These are phyloP conservation scores for Chaetops frenatus DNA, from an alignment of 2,113 vertebrate species.

Conservation along the genomic window DNA sequence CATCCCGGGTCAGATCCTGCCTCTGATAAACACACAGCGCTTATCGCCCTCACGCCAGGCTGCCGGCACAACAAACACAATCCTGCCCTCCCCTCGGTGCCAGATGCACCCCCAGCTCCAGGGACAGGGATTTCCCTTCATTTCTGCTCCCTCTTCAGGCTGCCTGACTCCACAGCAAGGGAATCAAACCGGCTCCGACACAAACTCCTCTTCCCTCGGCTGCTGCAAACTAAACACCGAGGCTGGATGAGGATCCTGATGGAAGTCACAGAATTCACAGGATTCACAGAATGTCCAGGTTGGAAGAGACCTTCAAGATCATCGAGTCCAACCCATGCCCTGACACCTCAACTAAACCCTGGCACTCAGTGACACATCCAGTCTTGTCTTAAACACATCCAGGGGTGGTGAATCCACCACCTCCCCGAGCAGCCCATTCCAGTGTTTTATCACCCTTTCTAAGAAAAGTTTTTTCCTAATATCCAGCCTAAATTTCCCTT, in stretches of 20 bases:
- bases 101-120: neutral
- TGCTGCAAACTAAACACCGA: fast-evolving
- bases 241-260: fast-evolving
- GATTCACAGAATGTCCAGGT: no score
- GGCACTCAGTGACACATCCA: no score
- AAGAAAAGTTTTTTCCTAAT: no score
- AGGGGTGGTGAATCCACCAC: no score
- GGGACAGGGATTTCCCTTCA: neutral
- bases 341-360: no score
- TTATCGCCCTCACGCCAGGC: neutral
- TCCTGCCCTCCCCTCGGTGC: neutral
- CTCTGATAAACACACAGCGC: neutral
- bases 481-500: no score
- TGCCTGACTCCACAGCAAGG: neutral
- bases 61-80: neutral
- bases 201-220: neutral
- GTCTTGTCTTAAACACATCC: no score
- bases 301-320: no score
- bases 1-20: neutral
- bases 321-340: no score
- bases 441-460: no score
- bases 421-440: no score
- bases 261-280: no score
- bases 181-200: fast-evolving
- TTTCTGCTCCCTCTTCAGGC: slow-evolving; percentile 51